Base-by-base conservation (phyloP, 2,797 vertebrate species). In the Paedocypris micromegethes region DNA sequence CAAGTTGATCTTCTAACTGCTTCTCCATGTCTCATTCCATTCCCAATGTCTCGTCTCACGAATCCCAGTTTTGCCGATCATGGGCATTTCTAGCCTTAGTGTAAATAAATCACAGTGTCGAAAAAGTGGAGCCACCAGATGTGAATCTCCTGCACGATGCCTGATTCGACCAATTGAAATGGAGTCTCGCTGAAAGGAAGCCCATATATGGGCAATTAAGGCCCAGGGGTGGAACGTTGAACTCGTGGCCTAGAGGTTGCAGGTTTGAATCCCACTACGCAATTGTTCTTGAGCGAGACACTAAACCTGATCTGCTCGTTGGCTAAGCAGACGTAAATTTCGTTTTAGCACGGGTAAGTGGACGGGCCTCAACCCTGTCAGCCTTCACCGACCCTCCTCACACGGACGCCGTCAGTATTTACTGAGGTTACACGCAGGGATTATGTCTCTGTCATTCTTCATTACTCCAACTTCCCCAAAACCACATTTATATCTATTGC, bases 281-380 rank as follows among this genome's bases (percentile, higher is more conserved):
- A 1, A 23, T 23, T 23, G 23, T 23, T 23, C 23, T 23, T 23
- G 23, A 23, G 23, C 23, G 23, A 23, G 23, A 23, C 23, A 23
- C 23, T 23, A 23, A 23, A 23, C 23, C 23, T 23, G 23, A 23
- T 23, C 23, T 23, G 45, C 81, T 87, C 81, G 85, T 88, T 89
- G 86, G 85, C 83, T 83, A 86, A 84, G 80, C 84, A 81, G 86
- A 88, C 83, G 83, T 86, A 87, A 88, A 88, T 89, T 88, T 81
- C 83, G 88, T 86, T 88, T 85, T 85, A 85, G 86, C 83, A 49
- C 49, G 5, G 60, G 6, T 23, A 58, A 68, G 63, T 54, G 68
- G 75, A 75, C 69, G 63, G 61, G 56, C 47, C 75, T 74, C 9
- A 44, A 65, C 67, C 41, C 72, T 68, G 47, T 51, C 51, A 75